Evolutionary conservation across 2,888 invertebrate genomes (phyloP).

Genomic region (Eremobia ochroleuca): DNA sequence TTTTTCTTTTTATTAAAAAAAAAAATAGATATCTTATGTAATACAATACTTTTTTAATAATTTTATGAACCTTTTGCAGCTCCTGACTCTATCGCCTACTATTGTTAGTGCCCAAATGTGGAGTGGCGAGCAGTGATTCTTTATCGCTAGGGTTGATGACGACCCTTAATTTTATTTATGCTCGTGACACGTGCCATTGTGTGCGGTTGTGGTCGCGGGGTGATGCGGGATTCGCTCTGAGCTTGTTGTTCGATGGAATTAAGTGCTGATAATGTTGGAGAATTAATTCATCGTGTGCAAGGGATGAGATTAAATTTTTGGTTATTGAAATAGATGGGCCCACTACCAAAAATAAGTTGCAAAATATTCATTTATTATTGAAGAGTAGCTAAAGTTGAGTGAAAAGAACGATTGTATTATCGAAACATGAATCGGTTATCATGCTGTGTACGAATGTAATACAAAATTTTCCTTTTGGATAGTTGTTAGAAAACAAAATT

Average conservation of each 20-base stretch:
- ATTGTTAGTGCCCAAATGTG: slow-evolving; percentile 63
- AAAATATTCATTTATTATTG: neutral
- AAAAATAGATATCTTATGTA: neutral
- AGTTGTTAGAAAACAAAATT: neutral
- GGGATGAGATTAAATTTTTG: slow-evolving; percentile 29
- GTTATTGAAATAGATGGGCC: neutral
- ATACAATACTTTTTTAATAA: neutral
- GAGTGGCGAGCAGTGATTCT: slow-evolving; percentile 65
- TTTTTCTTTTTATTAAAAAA: neutral
- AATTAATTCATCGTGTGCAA: slow-evolving; percentile 59
- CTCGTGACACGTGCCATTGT: slow-evolving; percentile 81
- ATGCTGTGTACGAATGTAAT: neutral
- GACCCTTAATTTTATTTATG: slow-evolving; percentile 87
- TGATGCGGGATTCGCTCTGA: slow-evolving; percentile 64
- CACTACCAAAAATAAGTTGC: neutral
- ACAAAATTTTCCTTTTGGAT: neutral
- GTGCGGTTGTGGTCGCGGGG: slow-evolving; percentile 62
- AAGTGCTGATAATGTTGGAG: slow-evolving; percentile 57
- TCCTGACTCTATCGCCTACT: slow-evolving; percentile 45
- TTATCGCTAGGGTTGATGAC: slow-evolving; percentile 72
- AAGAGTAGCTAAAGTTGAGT: neutral
- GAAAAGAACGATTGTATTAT: neutral
- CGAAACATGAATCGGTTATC: no score
- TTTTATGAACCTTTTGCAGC: slow-evolving; percentile 39
- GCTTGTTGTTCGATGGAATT: slow-evolving; percentile 61